These are phyloP conservation scores for Apteryx mantelli DNA, from an alignment of 2,113 vertebrate genomes.

Conservation along the genomic window DNA sequence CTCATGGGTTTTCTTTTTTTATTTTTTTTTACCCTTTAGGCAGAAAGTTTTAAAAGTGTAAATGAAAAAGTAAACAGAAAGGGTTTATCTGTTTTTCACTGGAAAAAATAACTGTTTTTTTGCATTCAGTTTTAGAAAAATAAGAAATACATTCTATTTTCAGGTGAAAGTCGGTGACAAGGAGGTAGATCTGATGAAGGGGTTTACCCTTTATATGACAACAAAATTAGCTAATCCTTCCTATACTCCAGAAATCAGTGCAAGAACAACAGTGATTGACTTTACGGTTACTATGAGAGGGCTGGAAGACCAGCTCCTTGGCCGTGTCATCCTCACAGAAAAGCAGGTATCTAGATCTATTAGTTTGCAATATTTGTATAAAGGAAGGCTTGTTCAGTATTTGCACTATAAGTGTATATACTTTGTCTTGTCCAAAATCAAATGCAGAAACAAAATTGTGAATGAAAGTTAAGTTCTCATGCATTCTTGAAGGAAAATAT, in stretches of 20 bases:
- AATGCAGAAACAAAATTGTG: neutral
- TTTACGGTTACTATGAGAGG: constrained; percentile 86
- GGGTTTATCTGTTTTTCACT: neutral
- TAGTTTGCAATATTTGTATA: neutral
- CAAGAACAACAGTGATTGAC: constrained; percentile 84
- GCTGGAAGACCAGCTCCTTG: constrained; percentile 87
- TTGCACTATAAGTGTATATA: neutral
- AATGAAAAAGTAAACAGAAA: neutral
- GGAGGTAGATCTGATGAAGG: constrained; percentile 82
- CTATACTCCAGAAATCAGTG: constrained; percentile 86
- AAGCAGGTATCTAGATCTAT: constrained; percentile 74
- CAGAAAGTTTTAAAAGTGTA: neutral
- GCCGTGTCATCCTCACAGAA: constrained; percentile 85
- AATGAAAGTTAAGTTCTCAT: neutral
- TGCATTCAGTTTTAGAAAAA: neutral
- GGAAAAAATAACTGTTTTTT: neutral
- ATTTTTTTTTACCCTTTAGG: neutral
- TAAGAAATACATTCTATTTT: neutral
- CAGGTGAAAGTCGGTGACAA: constrained; percentile 89
- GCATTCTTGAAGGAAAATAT: neutral
- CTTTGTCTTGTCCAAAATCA: neutral
- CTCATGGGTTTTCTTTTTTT: neutral
- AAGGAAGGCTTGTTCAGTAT: neutral
- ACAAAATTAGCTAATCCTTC: constrained; percentile 87
- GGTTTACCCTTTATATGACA: constrained; percentile 85